Percentiles rank a stretch among this genome's conserved stretches.
Evolutionary conservation across 2,888 invertebrate species (phyloP).

Genomic region (Seira sanloemensis): DNA sequence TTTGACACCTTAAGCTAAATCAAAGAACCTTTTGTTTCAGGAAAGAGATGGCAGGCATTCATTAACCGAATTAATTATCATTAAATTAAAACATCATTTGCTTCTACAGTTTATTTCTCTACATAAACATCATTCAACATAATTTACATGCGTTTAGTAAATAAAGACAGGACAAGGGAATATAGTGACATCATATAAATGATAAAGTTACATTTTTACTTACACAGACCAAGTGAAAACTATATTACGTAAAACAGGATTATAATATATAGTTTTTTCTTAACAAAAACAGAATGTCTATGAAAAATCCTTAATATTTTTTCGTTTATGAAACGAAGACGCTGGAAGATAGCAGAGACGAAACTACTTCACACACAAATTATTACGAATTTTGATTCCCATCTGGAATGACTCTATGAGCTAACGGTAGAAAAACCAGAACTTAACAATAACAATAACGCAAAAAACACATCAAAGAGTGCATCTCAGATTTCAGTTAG

Average conservation of each 20-base stretch:
- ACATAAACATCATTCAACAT: constrained; percentile 49
- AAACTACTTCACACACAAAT: constrained; percentile 42
- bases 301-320: not conserved
- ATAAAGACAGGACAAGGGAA: too few relatives aligned
- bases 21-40: too few relatives aligned
- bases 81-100: not conserved
- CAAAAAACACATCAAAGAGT: not conserved
- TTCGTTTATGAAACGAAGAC: not conserved
- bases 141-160: constrained; percentile 28
- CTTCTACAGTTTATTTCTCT: constrained; percentile 4
- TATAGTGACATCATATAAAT: too few relatives aligned
- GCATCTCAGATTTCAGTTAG: not conserved
- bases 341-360: not conserved
- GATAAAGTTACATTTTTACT: not conserved
- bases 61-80: too few relatives aligned
- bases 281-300: not conserved
- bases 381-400: constrained; percentile 49
- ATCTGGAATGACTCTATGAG: constrained; percentile 60
- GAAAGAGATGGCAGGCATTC: too few relatives aligned
- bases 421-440: constrained; percentile 54
- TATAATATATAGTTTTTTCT: too few relatives aligned
- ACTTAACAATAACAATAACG: constrained; percentile 24
- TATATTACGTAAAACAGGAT: not conserved
- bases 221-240: not conserved
- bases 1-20: too few relatives aligned